A percentile compares a stretch with the other conserved stretches of the same genome.
Conservation (phyloP, 2,113 vertebrate genomes). For the Typhlomys cinereus region DNA sequence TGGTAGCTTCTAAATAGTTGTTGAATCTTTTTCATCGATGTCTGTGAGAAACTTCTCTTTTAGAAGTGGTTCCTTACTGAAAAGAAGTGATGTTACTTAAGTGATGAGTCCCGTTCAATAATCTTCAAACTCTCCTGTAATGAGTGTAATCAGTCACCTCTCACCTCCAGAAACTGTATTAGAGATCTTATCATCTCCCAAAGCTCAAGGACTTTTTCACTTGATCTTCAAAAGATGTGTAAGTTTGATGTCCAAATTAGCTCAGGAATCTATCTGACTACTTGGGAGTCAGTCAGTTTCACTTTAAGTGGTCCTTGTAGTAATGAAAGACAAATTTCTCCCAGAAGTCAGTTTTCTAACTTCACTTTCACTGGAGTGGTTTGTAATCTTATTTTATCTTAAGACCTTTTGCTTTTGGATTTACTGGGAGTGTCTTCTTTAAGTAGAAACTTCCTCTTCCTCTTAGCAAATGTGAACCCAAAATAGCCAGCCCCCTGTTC, state of each 20-base stretch:
- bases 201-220: not conserved
- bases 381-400: not conserved
- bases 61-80: not conserved
- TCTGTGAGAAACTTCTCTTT: not conserved
- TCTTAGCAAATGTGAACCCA: not conserved
- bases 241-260: not conserved
- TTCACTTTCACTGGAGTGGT: not conserved
- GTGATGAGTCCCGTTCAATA: not conserved
- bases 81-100: not conserved
- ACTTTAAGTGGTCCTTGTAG: not conserved
- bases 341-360: not conserved
- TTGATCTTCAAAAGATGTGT: not conserved
- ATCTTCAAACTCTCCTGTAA: not conserved
- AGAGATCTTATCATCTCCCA: not conserved
- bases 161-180: not conserved
- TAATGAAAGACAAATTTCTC: not conserved
- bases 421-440: not conserved
- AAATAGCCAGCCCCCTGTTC: not conserved
- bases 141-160: not conserved
- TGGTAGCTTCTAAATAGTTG: not conserved
- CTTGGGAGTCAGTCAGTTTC: not conserved
- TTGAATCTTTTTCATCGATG: not conserved
- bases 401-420: not conserved
- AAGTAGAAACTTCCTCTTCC: not conserved
- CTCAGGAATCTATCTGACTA: not conserved